Percentiles rank a stretch among this genome's conserved stretches.
phyloP scores from a whole-genome alignment of 1,140 invertebrate genomes.

The Hycleus cichorii region DNA sequence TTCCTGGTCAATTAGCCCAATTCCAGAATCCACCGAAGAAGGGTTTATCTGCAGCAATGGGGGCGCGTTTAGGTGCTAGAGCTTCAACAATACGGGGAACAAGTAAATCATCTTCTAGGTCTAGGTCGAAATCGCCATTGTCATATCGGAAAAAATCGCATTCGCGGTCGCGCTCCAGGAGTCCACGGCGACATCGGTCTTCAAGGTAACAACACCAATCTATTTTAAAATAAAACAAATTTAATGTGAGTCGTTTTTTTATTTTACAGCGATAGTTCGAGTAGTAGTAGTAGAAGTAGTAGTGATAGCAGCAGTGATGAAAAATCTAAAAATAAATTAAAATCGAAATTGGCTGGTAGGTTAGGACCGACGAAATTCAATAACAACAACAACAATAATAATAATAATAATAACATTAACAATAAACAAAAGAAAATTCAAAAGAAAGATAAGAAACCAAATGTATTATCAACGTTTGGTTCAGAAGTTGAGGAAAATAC shows the following conservation, averaged over 20 bases:
- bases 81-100: slow-evolving; percentile 40
- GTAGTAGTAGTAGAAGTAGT: neutral
- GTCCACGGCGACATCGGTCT: slow-evolving; percentile 26
- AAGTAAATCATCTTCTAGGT: slow-evolving; percentile 35
- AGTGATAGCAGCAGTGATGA: slow-evolving; percentile 32
- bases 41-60: slow-evolving; percentile 48
- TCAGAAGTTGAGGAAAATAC: slow-evolving; percentile 58
- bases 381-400: no score
- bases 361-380: slow-evolving; percentile 25
- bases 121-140: slow-evolving; percentile 33
- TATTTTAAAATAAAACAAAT: neutral
- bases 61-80: slow-evolving; percentile 47
- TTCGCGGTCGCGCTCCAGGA: slow-evolving; percentile 46
- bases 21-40: slow-evolving; percentile 43
- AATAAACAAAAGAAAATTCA: slow-evolving; percentile 42
- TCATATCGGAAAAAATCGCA: slow-evolving; percentile 41
- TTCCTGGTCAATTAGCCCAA: slow-evolving; percentile 45
- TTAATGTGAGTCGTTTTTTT: neutral
- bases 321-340: slow-evolving; percentile 44
- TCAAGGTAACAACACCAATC: neutral
- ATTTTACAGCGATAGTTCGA: slow-evolving; percentile 33
- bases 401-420: slow-evolving; percentile 33
- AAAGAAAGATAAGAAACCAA: slow-evolving; percentile 53
- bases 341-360: slow-evolving; percentile 38
- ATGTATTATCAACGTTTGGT: slow-evolving; percentile 62